phyloP scores from a whole-genome alignment of 1,140 invertebrate genomes.

The Asobara japonica region DNA sequence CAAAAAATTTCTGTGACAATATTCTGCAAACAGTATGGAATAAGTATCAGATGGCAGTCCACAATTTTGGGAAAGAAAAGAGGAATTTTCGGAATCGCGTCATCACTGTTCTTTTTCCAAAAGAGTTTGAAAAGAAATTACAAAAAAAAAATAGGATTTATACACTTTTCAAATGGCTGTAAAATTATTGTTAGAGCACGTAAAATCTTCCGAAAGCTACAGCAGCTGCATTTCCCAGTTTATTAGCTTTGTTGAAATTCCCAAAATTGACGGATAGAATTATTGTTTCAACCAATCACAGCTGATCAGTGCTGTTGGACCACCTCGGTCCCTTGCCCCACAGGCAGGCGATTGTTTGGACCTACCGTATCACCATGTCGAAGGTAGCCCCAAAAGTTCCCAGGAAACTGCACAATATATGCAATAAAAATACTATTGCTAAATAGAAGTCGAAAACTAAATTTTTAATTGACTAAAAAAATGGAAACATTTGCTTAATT shows the following conservation, averaged over 20 bases:
- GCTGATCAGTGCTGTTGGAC: constrained; percentile 67
- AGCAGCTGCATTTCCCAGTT: not conserved
- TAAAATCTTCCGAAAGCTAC: not conserved
- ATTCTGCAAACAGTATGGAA: constrained; percentile 45
- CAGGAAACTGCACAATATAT: too few species aligned
- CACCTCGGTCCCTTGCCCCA: constrained; percentile 64
- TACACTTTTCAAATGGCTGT: too few species aligned
- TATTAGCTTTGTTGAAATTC: constrained; percentile 33
- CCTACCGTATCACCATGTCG: constrained; percentile 64
- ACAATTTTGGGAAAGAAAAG: constrained; percentile 57
- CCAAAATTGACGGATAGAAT: constrained; percentile 56
- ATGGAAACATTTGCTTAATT: too few species aligned
- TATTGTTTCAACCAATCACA: constrained; percentile 70
- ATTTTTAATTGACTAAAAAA: too few species aligned
- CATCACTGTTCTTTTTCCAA: too few species aligned
- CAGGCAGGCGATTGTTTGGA: constrained; percentile 69
- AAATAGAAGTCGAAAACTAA: too few species aligned
- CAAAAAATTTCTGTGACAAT: constrained; percentile 62
- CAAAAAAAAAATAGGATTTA: too few species aligned
- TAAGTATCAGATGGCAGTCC: constrained; percentile 49
- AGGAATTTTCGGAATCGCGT: too few species aligned
- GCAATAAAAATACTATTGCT: too few species aligned
- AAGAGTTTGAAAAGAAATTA: too few species aligned
- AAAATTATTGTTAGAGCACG: too few species aligned
- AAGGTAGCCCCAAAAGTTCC: constrained; percentile 23